phyloP scores from a whole-genome alignment of 1,140 invertebrate species.

The Penaeus japonicus region DNA sequence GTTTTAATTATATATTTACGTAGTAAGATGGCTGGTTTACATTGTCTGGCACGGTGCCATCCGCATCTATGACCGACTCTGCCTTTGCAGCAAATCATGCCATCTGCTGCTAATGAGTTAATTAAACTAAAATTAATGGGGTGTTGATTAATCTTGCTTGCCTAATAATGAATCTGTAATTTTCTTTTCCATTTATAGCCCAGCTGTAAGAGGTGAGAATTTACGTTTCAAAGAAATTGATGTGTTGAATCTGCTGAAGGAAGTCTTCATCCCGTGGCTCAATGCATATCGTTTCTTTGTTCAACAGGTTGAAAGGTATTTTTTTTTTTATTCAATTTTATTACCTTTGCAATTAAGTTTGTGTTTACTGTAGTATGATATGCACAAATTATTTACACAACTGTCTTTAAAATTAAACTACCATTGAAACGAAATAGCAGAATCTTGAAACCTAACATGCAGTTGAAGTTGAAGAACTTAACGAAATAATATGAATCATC shows the following conservation, averaged over 20 bases:
- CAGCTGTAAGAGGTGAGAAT: constrained; percentile 96
- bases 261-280: constrained; percentile 98
- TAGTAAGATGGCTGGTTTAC: too few relatives aligned
- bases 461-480: too few relatives aligned
- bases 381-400: too few relatives aligned
- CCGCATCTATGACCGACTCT: too few relatives aligned
- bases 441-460: background rate
- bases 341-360: background rate
- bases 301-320: constrained; percentile 88
- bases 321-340: constrained; percentile 41
- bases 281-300: constrained; percentile 97
- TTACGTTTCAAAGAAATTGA: constrained; percentile 97
- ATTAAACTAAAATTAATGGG: too few relatives aligned
- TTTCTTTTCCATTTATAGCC: constrained; percentile 63
- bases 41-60: too few relatives aligned
- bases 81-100: too few relatives aligned
- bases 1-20: too few relatives aligned
- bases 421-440: background rate
- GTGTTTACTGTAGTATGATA: background rate
- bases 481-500: too few relatives aligned
- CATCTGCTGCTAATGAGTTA: too few relatives aligned
- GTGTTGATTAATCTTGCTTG: background rate
- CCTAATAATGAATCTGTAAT: background rate
- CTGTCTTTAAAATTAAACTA: background rate
- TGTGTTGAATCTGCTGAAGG: constrained; percentile 94